phyloP scores from a whole-genome alignment of 2,113 vertebrate genomes.

The Arenaria interpres region DNA sequence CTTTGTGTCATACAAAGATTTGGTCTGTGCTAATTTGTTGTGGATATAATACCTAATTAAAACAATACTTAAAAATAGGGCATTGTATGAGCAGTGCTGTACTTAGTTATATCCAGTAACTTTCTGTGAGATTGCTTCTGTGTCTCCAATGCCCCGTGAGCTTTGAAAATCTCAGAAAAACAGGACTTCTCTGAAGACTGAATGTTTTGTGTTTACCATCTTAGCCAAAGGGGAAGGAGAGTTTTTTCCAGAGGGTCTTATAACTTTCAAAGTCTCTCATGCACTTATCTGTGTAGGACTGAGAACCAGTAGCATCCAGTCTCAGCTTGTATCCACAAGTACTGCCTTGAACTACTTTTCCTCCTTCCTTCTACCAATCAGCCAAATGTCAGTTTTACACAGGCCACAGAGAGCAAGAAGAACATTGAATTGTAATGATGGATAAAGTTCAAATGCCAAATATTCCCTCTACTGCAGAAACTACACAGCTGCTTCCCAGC shows the following conservation, averaged over 20 bases:
- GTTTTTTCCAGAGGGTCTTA: background rate
- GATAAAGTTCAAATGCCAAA: background rate
- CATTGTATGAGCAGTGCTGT: background rate
- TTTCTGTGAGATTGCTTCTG: background rate
- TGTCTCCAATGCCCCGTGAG: background rate
- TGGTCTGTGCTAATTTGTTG: background rate
- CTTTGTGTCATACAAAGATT: background rate
- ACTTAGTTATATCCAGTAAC: background rate
- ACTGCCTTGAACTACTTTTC: background rate
- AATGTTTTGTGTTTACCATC: background rate
- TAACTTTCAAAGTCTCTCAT: background rate
- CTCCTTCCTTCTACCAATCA: background rate
- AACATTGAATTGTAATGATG: background rate
- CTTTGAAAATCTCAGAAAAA: background rate
- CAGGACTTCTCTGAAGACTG: background rate
- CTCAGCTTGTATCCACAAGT: background rate
- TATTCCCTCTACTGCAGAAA: background rate
- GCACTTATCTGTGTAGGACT: background rate
- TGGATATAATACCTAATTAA: background rate
- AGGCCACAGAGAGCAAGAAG: background rate
- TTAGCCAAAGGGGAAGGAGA: background rate
- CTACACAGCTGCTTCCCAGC: fast-evolving
- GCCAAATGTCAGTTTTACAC: background rate
- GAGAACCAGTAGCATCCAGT: background rate
- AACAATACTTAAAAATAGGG: background rate